Conservation (phyloP, 2,113 vertebrate genomes). For the Gadus chalcogrammus region DNA sequence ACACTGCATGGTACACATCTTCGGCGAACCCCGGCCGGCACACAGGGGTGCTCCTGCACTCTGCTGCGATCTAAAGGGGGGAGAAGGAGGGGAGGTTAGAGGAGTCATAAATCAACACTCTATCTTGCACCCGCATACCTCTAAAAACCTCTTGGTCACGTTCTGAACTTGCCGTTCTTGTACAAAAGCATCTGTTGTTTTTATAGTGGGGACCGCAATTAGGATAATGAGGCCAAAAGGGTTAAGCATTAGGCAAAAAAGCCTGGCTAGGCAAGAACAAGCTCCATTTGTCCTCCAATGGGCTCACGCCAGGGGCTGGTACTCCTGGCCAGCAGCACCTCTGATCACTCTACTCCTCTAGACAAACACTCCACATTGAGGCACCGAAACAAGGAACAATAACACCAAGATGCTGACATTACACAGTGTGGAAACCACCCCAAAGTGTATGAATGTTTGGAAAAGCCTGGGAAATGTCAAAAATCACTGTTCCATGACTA, state of each 20-base stretch:
- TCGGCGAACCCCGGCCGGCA: slow-evolving; percentile 95
- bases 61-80: slow-evolving; percentile 81
- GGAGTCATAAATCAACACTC: slow-evolving; percentile 60
- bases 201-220: slow-evolving; percentile 76
- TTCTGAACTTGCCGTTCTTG: slow-evolving; percentile 56
- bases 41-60: slow-evolving; percentile 80
- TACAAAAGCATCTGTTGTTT: slow-evolving; percentile 85
- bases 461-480: slow-evolving; percentile 13
- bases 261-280: slow-evolving; percentile 80
- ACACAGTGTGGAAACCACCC: slow-evolving; percentile 33
- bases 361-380: slow-evolving; percentile 71
- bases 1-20: slow-evolving; percentile 83
- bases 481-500: not conserved
- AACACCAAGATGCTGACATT: slow-evolving; percentile 43
- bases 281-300: slow-evolving; percentile 82
- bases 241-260: slow-evolving; percentile 89
- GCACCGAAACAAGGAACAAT: slow-evolving; percentile 48
- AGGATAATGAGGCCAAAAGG: slow-evolving; percentile 82
- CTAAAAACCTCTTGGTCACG: slow-evolving; percentile 66
- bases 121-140: slow-evolving; percentile 56
- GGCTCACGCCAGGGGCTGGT: slow-evolving; percentile 65
- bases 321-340: slow-evolving; percentile 72
- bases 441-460: slow-evolving; percentile 27
- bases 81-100: slow-evolving; percentile 38
- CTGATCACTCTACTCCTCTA: slow-evolving; percentile 73